Evolutionary conservation across 2,113 vertebrate species (phyloP).

Genomic region (Aplodontia rufa): DNA sequence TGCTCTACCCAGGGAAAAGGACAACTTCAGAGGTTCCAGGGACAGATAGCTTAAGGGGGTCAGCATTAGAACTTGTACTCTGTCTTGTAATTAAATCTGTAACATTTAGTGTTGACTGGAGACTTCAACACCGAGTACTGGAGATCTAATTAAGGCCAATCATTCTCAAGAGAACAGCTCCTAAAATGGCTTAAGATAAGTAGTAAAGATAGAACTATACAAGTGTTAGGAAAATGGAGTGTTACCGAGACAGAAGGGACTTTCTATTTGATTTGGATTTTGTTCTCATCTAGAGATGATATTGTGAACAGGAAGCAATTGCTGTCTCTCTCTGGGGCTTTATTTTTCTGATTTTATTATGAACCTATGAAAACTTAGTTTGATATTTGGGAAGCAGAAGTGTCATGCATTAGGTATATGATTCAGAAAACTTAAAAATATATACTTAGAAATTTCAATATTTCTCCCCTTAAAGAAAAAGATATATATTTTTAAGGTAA

Average conservation of each 20-base stretch:
- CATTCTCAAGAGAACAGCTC: not conserved
- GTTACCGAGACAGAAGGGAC: not conserved
- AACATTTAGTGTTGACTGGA: not conserved
- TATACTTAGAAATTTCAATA: not conserved
- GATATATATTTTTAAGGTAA: not conserved
- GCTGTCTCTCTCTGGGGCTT: not conserved
- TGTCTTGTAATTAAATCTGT: constrained; percentile 15
- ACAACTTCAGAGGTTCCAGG: not conserved
- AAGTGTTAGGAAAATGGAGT: not conserved
- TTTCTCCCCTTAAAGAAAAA: not conserved
- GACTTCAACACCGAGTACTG: not conserved
- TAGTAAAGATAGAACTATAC: not conserved
- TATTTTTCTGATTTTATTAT: not conserved
- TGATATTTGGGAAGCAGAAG: not conserved
- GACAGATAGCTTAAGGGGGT: not conserved
- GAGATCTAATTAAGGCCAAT: not conserved
- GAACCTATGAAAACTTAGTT: not conserved
- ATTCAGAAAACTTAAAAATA: not conserved
- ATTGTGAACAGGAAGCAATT: not conserved
- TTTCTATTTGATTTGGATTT: not conserved
- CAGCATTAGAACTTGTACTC: not conserved
- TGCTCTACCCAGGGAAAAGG: not conserved
- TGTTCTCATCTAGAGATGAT: not conserved
- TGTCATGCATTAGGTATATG: not conserved
- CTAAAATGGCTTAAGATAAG: not conserved